phyloP scores from a whole-genome alignment of 2,113 vertebrate species.

The Rousettus leschenaultii region DNA sequence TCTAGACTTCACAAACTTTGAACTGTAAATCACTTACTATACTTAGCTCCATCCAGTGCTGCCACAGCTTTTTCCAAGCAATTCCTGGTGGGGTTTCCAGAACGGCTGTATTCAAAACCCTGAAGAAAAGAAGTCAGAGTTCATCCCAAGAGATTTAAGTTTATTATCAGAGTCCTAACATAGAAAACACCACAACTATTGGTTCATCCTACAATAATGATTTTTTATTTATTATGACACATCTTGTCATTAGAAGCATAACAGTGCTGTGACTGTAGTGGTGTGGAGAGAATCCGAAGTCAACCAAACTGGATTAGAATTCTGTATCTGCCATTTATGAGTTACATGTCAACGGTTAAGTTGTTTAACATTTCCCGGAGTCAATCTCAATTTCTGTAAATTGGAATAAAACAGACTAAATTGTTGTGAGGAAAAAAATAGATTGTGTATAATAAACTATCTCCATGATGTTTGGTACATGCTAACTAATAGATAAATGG shows the following conservation, averaged over 20 bases:
- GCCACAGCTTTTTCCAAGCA: constrained; percentile 92
- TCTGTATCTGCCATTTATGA: not conserved
- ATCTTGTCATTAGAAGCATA: not conserved
- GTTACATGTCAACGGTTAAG: not conserved
- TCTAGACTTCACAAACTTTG: not conserved
- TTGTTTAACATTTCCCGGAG: not conserved
- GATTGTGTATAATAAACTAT: not conserved
- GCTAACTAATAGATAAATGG: not conserved
- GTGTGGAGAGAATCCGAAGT: not conserved
- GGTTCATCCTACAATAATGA: not conserved
- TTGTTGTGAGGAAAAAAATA: not conserved
- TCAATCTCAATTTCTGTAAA: not conserved
- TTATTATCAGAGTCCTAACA: not conserved
- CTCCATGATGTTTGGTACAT: not conserved
- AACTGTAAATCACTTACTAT: constrained; percentile 84
- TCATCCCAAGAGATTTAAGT: not conserved
- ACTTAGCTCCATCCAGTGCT: constrained; percentile 91
- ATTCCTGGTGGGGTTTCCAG: constrained; percentile 94
- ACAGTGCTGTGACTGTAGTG: not conserved
- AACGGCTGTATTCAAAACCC: constrained; percentile 93
- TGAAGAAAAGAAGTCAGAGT: constrained; percentile 62
- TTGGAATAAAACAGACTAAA: not conserved
- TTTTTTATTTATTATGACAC: not conserved
- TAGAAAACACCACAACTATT: not conserved
- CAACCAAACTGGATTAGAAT: not conserved